Evolutionary conservation across 2,888 invertebrate genomes (phyloP), one percentile per base, ranked within the genome.

Genomic region (Papilio gigon): DNA sequence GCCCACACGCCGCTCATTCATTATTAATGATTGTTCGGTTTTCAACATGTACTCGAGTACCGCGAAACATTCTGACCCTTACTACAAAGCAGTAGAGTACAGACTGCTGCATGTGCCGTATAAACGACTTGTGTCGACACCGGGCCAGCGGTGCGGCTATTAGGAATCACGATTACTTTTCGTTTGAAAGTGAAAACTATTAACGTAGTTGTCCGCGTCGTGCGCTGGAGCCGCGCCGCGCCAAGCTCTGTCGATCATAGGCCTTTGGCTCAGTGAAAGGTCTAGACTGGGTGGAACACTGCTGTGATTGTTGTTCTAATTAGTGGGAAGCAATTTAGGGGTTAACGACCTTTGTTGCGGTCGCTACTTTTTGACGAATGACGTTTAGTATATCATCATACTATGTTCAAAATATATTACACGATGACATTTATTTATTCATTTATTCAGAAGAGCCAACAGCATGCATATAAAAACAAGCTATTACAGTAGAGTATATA

Each of bases 181-280:
- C 60, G 42, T 67, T 42, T 14, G 44, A 64, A 58, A 68, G 63
- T 59, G 63, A 68, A 68, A 68, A 63, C 25, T 9, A 58, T 58
- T 47, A 50, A 33, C 9, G 44, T 33, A 14, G 4, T 17, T 37
- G 58, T 58, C 68, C 42, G 27, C 22, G 14, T 40, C 14, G 66
- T 60, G 40, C 17, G 37, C 25, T 33, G 35, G 17, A 6, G 62
- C 42, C 20, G 27, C 3, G 11, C 22, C 30, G 50, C 17, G 27
- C 25, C 30, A 30, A 56, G 53, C 9, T 30, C 53, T 35, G 58
- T 62, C 67, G 62, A 56, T 62, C 56, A 62, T n/a, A 30, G n/a
- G 30, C 14, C 56, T n/a, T 58, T 56, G 35, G 63, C 47, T 44
- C 1, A 63, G 63, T 68, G 59, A 68, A 64, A 68, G 64, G 64